phyloP scores from a whole-genome alignment of 2,113 vertebrate genomes.

The Ophiodon elongatus region DNA sequence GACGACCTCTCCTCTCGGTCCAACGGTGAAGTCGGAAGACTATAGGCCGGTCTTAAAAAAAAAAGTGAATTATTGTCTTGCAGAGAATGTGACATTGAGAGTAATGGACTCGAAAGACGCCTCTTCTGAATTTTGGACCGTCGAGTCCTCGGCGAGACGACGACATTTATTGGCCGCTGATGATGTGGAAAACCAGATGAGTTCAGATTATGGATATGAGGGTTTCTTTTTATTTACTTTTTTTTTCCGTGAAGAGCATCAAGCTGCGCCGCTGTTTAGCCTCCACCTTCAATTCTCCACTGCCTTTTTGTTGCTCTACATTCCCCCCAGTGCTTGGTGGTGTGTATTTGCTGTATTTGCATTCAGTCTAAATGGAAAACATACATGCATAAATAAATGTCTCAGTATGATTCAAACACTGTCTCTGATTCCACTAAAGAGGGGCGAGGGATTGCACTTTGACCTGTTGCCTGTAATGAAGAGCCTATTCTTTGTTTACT shows the following conservation, averaged over 20 bases:
- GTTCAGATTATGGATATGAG: constrained; percentile 25
- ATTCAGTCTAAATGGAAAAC: constrained; percentile 95
- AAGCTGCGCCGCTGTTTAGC: constrained; percentile 83
- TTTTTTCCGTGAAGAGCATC: constrained; percentile 59
- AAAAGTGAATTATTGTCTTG: constrained; percentile 43
- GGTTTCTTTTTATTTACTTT: not conserved
- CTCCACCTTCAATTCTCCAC: constrained; percentile 78
- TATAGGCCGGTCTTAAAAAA: constrained; percentile 10
- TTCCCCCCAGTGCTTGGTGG: constrained; percentile 90
- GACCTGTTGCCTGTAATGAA: too few relatives aligned
- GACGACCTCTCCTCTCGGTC: constrained; percentile 31
- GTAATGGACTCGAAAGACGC: not conserved
- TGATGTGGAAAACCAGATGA: constrained; percentile 42
- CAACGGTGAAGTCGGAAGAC: constrained; percentile 28
- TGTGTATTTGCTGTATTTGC: constrained; percentile 97
- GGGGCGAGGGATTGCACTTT: constrained; percentile 6
- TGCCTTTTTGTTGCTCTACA: constrained; percentile 79
- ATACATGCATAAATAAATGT: constrained; percentile 91
- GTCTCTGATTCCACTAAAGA: constrained; percentile 56
- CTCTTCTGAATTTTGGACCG: constrained; percentile 9
- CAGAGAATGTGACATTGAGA: constrained; percentile 38
- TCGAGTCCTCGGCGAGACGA: not conserved
- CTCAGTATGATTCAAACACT: constrained; percentile 75
- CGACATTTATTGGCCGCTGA: constrained; percentile 31
- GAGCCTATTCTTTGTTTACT: not conserved